Evolutionary conservation across 2,113 vertebrate genomes (phyloP).

Genomic region (Electrona antarctica): DNA sequence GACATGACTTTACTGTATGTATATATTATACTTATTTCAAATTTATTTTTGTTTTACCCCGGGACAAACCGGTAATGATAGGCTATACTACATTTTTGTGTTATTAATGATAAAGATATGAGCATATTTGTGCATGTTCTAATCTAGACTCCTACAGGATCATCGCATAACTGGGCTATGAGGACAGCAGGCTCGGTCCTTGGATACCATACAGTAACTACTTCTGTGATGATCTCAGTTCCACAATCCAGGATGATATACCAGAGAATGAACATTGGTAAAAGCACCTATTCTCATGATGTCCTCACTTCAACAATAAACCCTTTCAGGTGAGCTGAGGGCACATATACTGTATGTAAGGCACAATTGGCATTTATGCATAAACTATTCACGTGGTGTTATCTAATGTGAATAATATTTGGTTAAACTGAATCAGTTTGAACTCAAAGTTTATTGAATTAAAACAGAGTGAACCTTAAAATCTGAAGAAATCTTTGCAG

Average conservation of each 20-base stretch:
- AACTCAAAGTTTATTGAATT: no score
- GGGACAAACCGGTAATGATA: neutral
- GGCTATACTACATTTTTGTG: neutral
- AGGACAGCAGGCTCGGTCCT: constrained; percentile 11
- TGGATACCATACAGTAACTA: constrained; percentile 7
- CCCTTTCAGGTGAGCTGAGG: constrained; percentile 81
- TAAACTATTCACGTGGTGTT: no score
- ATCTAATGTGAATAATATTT: no score
- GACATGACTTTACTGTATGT: neutral
- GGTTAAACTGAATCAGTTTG: no score
- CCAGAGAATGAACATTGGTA: constrained; percentile 48
- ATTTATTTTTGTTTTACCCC: neutral
- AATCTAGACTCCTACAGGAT: neutral
- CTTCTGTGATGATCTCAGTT: constrained; percentile 47
- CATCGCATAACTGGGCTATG: constrained; percentile 4
- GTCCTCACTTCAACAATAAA: constrained; percentile 64
- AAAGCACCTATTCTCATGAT: constrained; percentile 29
- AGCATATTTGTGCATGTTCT: no score
- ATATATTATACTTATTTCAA: neutral
- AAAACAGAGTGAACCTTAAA: no score
- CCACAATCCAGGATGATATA: constrained; percentile 57
- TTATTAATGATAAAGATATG: neutral
- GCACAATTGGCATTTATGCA: neutral
- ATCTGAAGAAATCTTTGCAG: no score
- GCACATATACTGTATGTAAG: neutral